Evolutionary conservation across 2,888 invertebrate genomes (phyloP).

Genomic region (Elegia similella): DNA sequence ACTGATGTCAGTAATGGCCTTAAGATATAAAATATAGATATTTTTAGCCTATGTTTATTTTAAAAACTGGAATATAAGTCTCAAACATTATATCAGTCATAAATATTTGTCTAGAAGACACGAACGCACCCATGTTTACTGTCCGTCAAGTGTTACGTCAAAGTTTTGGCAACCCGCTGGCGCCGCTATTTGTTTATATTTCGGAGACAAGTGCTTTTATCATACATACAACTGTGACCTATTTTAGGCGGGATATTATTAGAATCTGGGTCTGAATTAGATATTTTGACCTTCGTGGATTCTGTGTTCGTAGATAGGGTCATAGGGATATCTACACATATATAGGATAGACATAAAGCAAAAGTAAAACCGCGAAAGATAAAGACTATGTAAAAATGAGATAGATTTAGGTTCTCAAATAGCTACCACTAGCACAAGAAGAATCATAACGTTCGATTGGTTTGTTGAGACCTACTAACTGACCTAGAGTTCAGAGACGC

Average conservation of each 20-base stretch:
- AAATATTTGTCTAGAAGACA: neutral
- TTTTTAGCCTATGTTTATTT: neutral
- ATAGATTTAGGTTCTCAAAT: too few relatives aligned
- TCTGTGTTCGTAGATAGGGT: neutral
- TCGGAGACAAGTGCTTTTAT: neutral
- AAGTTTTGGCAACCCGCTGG: slow-evolving; percentile 7
- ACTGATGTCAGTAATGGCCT: too few relatives aligned
- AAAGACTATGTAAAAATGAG: too few relatives aligned
- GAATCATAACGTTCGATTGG: too few relatives aligned
- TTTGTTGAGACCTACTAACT: too few relatives aligned
- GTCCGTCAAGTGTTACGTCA: slow-evolving; percentile 5
- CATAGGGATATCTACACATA: neutral
- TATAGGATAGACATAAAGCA: neutral
- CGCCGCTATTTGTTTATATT: slow-evolving; percentile 11
- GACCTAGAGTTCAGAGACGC: too few relatives aligned
- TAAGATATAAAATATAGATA: too few relatives aligned
- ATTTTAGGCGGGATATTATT: slow-evolving; percentile 3
- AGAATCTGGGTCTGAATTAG: neutral
- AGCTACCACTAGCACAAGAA: too few relatives aligned
- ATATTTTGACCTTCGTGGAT: neutral
- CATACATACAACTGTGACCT: slow-evolving; percentile 2
- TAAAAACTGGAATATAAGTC: neutral
- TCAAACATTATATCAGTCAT: neutral
- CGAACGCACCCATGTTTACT: neutral
- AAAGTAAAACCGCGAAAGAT: neutral